Percentiles rank a stretch among this genome's conserved stretches.
Evolutionary conservation across 2,888 invertebrate species (phyloP).

Genomic region (Hirtodrosophila confusa): DNA sequence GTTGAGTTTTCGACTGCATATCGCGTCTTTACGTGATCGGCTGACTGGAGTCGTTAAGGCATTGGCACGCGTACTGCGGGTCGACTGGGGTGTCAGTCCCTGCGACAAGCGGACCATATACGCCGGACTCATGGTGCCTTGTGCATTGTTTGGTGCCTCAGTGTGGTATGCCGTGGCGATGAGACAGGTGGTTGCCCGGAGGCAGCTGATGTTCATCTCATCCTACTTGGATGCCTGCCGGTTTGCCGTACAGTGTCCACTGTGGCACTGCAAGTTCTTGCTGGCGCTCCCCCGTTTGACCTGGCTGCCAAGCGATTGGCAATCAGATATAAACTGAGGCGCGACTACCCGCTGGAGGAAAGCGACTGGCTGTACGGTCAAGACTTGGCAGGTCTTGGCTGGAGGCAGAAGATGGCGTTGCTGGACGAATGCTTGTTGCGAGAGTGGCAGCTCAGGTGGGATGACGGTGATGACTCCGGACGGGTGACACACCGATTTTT

Average conservation of each 20-base stretch:
- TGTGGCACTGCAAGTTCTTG: slow-evolving; percentile 14
- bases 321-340: slow-evolving; percentile 10
- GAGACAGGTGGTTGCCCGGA: too few relatives aligned
- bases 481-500: slow-evolving; percentile 9
- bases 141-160: slow-evolving; percentile 28
- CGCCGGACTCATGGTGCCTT: too few relatives aligned
- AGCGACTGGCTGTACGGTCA: not conserved
- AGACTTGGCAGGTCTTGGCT: slow-evolving; percentile 1
- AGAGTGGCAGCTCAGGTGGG: slow-evolving; percentile 7
- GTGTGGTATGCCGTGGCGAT: not conserved
- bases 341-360: slow-evolving; percentile 12
- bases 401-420: slow-evolving; percentile 1
- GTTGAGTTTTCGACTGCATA: slow-evolving; percentile 2
- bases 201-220: not conserved
- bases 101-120: slow-evolving; percentile 8
- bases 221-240: slow-evolving; percentile 21
- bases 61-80: slow-evolving; percentile 8
- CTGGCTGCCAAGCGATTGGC: slow-evolving; percentile 9
- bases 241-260: slow-evolving; percentile 27
- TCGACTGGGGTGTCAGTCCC: slow-evolving; percentile 16
- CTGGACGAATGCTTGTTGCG: slow-evolving; percentile 5
- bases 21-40: not conserved
- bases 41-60: slow-evolving; percentile 19
- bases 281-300: slow-evolving; percentile 26
- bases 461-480: not conserved